phyloP scores from a whole-genome alignment of 2,888 invertebrate species.

The Drosophila sordidula region DNA sequence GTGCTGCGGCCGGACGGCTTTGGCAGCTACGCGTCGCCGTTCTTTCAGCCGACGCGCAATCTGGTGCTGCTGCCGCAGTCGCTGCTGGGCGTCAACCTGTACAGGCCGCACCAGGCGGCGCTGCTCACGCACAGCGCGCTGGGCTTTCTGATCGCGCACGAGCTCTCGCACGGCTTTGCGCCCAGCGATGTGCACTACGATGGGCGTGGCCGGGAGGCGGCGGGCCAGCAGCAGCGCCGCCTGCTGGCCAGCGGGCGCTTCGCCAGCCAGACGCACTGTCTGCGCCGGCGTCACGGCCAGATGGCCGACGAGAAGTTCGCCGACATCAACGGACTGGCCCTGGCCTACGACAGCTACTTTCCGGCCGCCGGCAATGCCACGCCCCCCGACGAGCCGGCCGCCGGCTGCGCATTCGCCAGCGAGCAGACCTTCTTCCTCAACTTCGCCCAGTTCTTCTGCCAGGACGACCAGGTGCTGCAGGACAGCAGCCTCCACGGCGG shows the following conservation, averaged over 20 bases:
- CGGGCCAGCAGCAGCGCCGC: not conserved
- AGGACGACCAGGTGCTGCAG: slow-evolving; percentile 5
- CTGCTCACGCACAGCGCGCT: slow-evolving; percentile 38
- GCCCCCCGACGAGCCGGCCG: too few species aligned
- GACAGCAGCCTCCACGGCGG: slow-evolving; percentile 33
- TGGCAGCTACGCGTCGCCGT: slow-evolving; percentile 62
- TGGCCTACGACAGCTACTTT: slow-evolving; percentile 45
- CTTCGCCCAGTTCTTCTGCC: slow-evolving; percentile 62
- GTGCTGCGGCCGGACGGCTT: slow-evolving; percentile 27
- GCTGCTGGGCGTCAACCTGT: slow-evolving; percentile 42
- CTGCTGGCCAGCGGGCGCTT: slow-evolving; percentile 10
- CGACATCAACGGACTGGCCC: slow-evolving; percentile 44
- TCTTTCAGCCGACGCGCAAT: slow-evolving; percentile 36
- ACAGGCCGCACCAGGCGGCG: slow-evolving; percentile 19
- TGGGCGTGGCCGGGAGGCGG: slow-evolving; percentile 18
- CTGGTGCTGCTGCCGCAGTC: slow-evolving; percentile 49
- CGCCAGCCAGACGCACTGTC: slow-evolving; percentile 17
- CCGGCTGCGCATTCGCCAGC: not conserved
- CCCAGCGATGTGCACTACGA: slow-evolving; percentile 19
- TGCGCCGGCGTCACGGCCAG: slow-evolving; percentile 1
- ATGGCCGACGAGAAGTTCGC: slow-evolving; percentile 52
- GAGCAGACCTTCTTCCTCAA: slow-evolving; percentile 52
- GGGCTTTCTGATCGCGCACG: slow-evolving; percentile 60
- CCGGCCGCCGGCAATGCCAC: not conserved
- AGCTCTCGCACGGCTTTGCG: slow-evolving; percentile 57